phyloP scores from a whole-genome alignment of 2,113 vertebrate genomes.

The Opisthocomus hoazin region DNA sequence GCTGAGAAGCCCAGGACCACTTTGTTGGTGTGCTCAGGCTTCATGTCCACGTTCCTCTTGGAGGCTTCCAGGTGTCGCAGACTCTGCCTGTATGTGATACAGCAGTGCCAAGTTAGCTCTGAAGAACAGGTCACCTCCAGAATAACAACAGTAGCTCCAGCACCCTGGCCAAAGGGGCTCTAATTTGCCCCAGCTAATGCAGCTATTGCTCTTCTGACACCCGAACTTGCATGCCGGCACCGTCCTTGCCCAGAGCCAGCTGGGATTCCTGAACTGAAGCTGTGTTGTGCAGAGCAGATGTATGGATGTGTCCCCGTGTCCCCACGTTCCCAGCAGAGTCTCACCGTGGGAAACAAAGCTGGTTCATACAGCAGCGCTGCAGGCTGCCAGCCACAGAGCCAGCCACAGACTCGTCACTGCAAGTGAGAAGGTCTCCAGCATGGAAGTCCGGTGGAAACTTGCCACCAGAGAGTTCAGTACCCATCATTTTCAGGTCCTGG shows the following conservation, averaged over 20 bases:
- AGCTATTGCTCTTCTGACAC: background rate
- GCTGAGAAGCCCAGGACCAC: background rate
- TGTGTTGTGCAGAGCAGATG: background rate
- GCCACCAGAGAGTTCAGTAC: background rate
- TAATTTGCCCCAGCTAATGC: background rate
- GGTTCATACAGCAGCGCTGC: background rate
- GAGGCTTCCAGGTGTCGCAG: background rate
- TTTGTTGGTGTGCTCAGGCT: background rate
- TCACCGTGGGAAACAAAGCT: background rate
- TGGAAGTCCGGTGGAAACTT: background rate
- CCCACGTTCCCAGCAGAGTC: too few species aligned
- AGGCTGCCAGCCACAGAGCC: background rate
- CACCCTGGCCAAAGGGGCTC: background rate
- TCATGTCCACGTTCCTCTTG: accelerated
- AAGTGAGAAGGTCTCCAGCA: background rate
- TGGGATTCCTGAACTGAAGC: background rate
- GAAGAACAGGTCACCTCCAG: background rate
- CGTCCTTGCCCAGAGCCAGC: background rate
- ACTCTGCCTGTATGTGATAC: background rate
- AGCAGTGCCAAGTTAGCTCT: background rate
- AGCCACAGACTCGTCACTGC: background rate
- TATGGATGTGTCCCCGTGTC: background rate
- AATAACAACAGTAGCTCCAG: background rate
- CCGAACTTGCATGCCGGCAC: background rate
- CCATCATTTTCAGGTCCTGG: background rate